A percentile compares a stretch with the other conserved stretches of the same genome.
phyloP scores from a whole-genome alignment of 2,113 vertebrate species.

The human (Homo sapiens) region DNA sequence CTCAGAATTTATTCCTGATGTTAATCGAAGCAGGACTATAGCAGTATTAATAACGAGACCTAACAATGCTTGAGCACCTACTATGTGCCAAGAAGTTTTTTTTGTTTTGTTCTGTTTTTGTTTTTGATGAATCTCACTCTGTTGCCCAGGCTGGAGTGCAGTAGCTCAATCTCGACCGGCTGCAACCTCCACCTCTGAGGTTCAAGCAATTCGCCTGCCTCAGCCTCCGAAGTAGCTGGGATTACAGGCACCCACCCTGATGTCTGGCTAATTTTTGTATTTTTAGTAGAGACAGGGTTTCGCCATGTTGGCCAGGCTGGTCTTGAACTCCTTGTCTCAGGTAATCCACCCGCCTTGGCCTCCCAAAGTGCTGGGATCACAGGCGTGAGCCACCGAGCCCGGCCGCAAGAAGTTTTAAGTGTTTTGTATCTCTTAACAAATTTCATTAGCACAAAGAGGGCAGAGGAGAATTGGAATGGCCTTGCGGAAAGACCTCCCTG shows the following conservation, averaged over 20 bases:
- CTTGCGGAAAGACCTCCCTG: accelerated
- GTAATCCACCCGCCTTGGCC: not conserved
- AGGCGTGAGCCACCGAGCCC: not conserved
- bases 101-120: no score
- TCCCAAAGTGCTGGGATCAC: not conserved
- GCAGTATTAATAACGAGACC: not conserved
- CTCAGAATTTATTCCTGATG: not conserved
- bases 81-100: not conserved
- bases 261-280: not conserved
- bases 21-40: not conserved
- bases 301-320: not conserved
- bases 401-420: not conserved
- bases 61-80: not conserved
- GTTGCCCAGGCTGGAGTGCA: no score
- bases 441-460: not conserved
- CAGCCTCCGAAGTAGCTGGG: not conserved
- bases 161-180: no score
- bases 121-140: no score
- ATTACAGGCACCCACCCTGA: not conserved
- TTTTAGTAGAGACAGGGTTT: not conserved
- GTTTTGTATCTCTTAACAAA: not conserved
- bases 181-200: no score
- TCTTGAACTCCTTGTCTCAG: not conserved
- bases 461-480: not conserved
- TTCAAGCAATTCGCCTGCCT: not conserved